A percentile compares a stretch with the other conserved stretches of the same genome.
phyloP scores from a whole-genome alignment of 2,113 vertebrate species.

The Tauraco erythrolophus region DNA sequence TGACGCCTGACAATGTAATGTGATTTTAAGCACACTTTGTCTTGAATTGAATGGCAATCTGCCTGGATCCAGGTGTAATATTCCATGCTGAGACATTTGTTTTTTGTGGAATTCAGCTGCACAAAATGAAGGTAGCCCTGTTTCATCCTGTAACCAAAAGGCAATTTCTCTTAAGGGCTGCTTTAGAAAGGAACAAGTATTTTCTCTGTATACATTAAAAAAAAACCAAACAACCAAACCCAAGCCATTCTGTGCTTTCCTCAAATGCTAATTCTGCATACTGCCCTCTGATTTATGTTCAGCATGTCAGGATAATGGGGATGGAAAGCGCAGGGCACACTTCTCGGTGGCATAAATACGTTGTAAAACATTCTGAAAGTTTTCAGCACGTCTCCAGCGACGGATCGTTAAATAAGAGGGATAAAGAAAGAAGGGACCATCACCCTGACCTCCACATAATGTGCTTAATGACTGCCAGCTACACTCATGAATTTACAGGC shows the following conservation, averaged over 20 bases:
- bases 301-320: background rate
- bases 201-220: background rate
- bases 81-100: background rate
- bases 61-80: background rate
- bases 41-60: background rate
- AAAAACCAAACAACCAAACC: background rate
- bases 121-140: background rate
- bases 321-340: background rate
- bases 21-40: background rate
- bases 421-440: slow-evolving; percentile 25
- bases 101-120: background rate
- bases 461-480: slow-evolving; percentile 20
- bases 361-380: slow-evolving; percentile 33
- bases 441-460: background rate
- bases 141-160: background rate
- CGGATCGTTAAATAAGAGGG: slow-evolving; percentile 27
- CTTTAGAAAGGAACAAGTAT: background rate
- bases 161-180: background rate
- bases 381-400: background rate
- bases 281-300: background rate
- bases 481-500: slow-evolving; percentile 53
- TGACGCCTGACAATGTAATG: background rate
- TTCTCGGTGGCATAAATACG: background rate
- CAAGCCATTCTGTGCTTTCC: background rate
- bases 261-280: background rate